phyloP scores from a whole-genome alignment of 1,140 invertebrate species.

The Hestina assimilis region DNA sequence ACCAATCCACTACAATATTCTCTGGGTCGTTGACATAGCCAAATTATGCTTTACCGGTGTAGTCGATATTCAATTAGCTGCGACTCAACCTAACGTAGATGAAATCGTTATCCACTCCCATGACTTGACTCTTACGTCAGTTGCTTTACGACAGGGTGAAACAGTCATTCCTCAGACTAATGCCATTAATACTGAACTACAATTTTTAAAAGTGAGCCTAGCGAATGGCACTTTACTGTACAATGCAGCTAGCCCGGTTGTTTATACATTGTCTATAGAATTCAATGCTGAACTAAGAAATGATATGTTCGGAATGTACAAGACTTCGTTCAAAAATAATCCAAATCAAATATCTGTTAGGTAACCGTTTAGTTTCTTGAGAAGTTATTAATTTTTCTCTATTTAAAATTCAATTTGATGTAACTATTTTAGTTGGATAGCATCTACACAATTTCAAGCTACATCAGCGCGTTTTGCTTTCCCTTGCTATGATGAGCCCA shows the following conservation, averaged over 20 bases:
- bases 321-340: constrained; percentile 82
- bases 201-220: constrained; percentile 42
- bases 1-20: constrained; percentile 80
- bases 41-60: constrained; percentile 78
- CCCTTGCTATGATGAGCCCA: constrained; percentile 93
- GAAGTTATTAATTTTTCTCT: too few species aligned
- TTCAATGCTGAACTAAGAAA: constrained; percentile 76
- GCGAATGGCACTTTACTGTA: constrained; percentile 40
- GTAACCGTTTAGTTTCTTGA: too few species aligned
- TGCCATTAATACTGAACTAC: constrained; percentile 25
- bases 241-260: constrained; percentile 32
- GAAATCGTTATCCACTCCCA: constrained; percentile 82
- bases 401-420: too few species aligned
- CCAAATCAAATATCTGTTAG: constrained; percentile 27
- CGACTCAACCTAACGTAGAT: constrained; percentile 51
- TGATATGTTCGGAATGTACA: constrained; percentile 88
- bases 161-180: constrained; percentile 14
- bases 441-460: constrained; percentile 89
- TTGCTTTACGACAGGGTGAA: constrained; percentile 49
- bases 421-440: constrained; percentile 79
- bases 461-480: constrained; percentile 88
- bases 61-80: constrained; percentile 75
- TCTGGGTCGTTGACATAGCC: constrained; percentile 40
- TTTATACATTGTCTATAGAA: constrained; percentile 66
- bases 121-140: constrained; percentile 67